Percentiles rank a stretch among this genome's conserved stretches.
These are phyloP conservation scores for Drosophila albomicans DNA, from an alignment of 1,140 invertebrate genomes.

Conservation along the genomic window DNA sequence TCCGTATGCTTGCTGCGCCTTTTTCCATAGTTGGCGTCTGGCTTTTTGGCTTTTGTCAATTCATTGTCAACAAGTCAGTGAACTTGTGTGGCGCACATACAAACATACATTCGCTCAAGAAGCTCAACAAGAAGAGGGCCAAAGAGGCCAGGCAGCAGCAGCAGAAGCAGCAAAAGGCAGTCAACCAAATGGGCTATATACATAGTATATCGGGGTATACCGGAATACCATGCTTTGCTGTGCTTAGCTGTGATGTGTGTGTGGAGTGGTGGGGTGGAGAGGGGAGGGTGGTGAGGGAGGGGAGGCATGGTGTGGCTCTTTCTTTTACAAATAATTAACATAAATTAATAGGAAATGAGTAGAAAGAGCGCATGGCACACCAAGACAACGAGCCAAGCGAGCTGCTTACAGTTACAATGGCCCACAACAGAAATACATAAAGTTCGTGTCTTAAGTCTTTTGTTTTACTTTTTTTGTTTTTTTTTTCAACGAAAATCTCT, in stretches of 20 bases:
- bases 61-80: constrained; percentile 82
- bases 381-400: constrained; percentile 8
- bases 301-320: constrained; percentile 60
- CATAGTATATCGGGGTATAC: constrained; percentile 16
- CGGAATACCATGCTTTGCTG: background rate
- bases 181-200: constrained; percentile 30
- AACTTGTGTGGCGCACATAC: constrained; percentile 58
- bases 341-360: constrained; percentile 82
- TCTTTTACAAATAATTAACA: constrained; percentile 81
- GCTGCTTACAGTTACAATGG: constrained; percentile 60
- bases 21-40: constrained; percentile 39
- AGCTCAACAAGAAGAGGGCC: constrained; percentile 22
- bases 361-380: constrained; percentile 56
- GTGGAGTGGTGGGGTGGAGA: background rate
- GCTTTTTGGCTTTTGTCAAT: constrained; percentile 71
- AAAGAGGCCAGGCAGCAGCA: constrained; percentile 8
- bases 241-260: too few species aligned
- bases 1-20: constrained; percentile 5
- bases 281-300: background rate
- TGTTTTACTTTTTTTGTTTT: constrained; percentile 42
- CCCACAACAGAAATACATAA: constrained; percentile 28
- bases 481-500: background rate
- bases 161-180: constrained; percentile 7
- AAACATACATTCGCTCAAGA: background rate
- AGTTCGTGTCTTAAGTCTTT: constrained; percentile 73